Evolutionary conservation across 2,113 vertebrate species (phyloP), one percentile per base, ranked within the genome.

Genomic region (Mormyrus lacerda): DNA sequence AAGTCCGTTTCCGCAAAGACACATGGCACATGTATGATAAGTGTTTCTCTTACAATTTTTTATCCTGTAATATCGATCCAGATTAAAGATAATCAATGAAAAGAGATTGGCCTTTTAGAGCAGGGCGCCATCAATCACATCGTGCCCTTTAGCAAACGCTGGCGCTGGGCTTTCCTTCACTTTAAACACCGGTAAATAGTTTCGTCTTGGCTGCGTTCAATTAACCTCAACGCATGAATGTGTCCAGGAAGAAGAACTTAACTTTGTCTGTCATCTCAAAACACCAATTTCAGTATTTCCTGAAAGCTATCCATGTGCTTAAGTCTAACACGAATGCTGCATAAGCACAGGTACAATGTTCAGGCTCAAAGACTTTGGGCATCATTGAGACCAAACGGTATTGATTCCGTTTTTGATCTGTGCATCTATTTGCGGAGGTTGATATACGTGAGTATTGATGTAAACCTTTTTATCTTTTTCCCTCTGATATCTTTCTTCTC

Each of bases 31-130:
- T 90, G 89, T 89, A 85, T 90, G 90, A 83, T 88, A 88, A 89
- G 76, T 86, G 53, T 48, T 79, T 85, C n/a, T 42, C 0, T 58
- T 83, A 24, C 48, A 42, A 61, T 88, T 90, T 89, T 87, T 44
- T n/a, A 45, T 61, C 69, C 87, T 88, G 88, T 87, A 83, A 90
- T 92, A 91, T 93, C 91, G 92, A 92, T 91, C 73, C 50, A 53
- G 87, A 84, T 47, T 89, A 87, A 88, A 92, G 90, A 92, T 92
- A 92, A 92, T 93, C 92, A 90, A 92, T 92, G 89, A 90, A 90
- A 91, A 85, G 61, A 79, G 88, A 88, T 85, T 91, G 91, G 85
- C 89, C 91, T 93, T 93, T 93, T 90, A 92, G 90, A 92, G 88
- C 89, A 90, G 88, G 85, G 88, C 85, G 58, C 91, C 92, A 92